Base-by-base conservation (phyloP, 2,113 vertebrate genomes). In the Patagioenas fasciata region DNA sequence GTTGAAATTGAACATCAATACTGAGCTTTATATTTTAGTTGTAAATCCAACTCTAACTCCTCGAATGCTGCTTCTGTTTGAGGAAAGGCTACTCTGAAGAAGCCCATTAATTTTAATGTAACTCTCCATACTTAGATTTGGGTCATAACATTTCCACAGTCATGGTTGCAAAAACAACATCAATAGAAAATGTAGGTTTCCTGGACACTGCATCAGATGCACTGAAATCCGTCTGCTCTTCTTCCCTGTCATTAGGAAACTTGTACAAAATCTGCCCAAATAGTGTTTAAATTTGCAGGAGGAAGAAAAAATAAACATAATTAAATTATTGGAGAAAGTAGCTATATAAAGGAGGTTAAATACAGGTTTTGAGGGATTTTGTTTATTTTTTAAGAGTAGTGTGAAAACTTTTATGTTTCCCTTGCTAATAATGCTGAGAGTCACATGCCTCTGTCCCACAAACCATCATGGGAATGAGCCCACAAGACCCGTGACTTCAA, bases 41-140 rank as follows among this genome's bases (percentile, higher is more conserved):
- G 96, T 91, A 96, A 97, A 96, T 93, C 93, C 93, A 92, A 23
- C 80, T 70, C 88, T 58, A 67, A 71, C 66, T 96, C 88, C 77
- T 95, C 73, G 77, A 89, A 87, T 1, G 14, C 73, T 94, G 53
- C 78, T 92, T 91, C 86, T 93, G 62, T 86, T 91, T 71, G 84
- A 94, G 36, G 80, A 89, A 96, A 60, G 47, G 70, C 47, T 83
- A 80, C 75, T 28, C 16, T 44, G 80, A 93, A 82, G 84, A 56
- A 90, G 83, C 42, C 78, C 61, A n/a, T 71, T 61, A 79, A 88
- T 74, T 88, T 88, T 53, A 79, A 81, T 78, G 81, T 71, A 24
- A 80, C 80, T 92, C 13, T 58, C 80, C 48, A 50, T 83, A 53
- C 72, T 93, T 91, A 91, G 93, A 91, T 75, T 42, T 77, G 72